Conservation (phyloP, 1,140 invertebrate species). For the Colletes gigas region DNA sequence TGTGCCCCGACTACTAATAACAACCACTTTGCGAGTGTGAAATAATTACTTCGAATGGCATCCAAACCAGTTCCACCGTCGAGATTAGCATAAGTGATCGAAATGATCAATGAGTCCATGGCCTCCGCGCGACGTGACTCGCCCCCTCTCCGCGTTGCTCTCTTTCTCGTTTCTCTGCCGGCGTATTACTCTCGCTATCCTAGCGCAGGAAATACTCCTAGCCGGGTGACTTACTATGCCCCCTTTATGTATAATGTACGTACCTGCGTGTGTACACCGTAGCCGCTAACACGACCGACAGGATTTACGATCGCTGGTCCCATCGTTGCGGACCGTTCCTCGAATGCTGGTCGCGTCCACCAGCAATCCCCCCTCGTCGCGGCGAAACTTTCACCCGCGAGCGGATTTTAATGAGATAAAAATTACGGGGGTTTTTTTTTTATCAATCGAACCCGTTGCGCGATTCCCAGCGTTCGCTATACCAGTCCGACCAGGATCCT, state of each 20-base stretch:
- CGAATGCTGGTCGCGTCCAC: slow-evolving; percentile 33
- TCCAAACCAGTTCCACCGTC: slow-evolving; percentile 72
- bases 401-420: slow-evolving; percentile 40
- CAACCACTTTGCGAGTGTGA: slow-evolving; percentile 75
- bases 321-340: slow-evolving; percentile 26
- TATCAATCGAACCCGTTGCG: background rate
- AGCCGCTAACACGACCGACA: slow-evolving; percentile 36
- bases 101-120: slow-evolving; percentile 74
- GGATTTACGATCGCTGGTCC: slow-evolving; percentile 55
- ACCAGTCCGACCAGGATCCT: no score
- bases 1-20: slow-evolving; percentile 67
- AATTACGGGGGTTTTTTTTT: background rate
- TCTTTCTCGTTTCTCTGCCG: background rate
- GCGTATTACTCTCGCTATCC: slow-evolving; percentile 23
- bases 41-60: slow-evolving; percentile 76
- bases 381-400: slow-evolving; percentile 43
- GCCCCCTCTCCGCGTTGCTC: slow-evolving; percentile 1
- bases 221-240: slow-evolving; percentile 52
- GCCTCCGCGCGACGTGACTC: slow-evolving; percentile 62
- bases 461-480: no score
- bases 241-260: slow-evolving; percentile 45
- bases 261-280: slow-evolving; percentile 23
- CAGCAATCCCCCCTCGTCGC: background rate
- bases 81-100: slow-evolving; percentile 76
- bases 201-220: slow-evolving; percentile 36